Percentiles rank a stretch among this genome's conserved stretches.
These are phyloP conservation scores for Rhinogobius similis DNA, from an alignment of 2,113 vertebrate genomes.

Conservation along the genomic window DNA sequence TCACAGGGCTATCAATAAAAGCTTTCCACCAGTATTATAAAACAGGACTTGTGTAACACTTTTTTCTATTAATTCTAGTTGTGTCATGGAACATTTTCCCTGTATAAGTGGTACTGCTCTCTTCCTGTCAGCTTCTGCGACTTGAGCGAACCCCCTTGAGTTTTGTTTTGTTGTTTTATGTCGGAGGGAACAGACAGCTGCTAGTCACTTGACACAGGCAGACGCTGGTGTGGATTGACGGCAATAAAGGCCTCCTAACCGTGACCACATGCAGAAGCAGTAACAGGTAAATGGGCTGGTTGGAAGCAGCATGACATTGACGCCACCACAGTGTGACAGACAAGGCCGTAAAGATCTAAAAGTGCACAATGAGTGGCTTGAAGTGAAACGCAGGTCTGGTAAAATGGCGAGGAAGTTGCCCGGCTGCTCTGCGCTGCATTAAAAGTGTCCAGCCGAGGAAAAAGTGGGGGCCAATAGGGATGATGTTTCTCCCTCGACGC, in stretches of 20 bases:
- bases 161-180: conserved; percentile 10
- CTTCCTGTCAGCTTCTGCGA: conserved; percentile 19
- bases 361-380: conserved; percentile 29
- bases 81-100: conserved; percentile 48
- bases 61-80: conserved; percentile 7
- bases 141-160: conserved; percentile 8
- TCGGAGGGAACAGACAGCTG: conserved; percentile 48
- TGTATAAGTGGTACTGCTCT: conserved; percentile 14
- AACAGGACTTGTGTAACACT: conserved; percentile 34
- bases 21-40: conserved; percentile 28
- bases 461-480: conserved; percentile 38
- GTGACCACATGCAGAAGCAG: conserved; percentile 48
- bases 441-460: conserved; percentile 17
- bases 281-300: conserved; percentile 60
- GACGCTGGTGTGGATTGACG: conserved; percentile 46
- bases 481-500: conserved; percentile 57
- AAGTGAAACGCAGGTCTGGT: conserved; percentile 40
- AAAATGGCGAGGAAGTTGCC: conserved; percentile 51
- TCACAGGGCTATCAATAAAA: conserved; percentile 55
- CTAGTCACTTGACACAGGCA: conserved; percentile 44
- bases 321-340: conserved; percentile 55
- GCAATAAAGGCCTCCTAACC: conserved; percentile 60
- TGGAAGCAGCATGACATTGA: conserved; percentile 64
- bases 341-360: conserved; percentile 66
- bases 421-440: conserved; percentile 25